phyloP scores from a whole-genome alignment of 2,797 vertebrate genomes.

The Rhyacichthys aspro region DNA sequence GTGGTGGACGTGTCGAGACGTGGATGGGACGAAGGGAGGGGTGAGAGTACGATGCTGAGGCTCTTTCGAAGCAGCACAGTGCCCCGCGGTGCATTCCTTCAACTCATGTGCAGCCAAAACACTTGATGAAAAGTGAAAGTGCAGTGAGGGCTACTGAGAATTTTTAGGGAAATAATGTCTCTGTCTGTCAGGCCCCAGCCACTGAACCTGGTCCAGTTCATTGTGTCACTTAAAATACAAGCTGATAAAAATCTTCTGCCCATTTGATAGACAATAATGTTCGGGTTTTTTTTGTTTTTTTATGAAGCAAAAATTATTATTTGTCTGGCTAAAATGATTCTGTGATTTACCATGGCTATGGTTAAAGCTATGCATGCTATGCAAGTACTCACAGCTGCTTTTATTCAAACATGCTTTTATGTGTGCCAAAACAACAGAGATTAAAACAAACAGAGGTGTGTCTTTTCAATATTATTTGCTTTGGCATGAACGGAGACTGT shows the following conservation, averaged over 20 bases:
- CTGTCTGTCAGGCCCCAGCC: slow-evolving; percentile 27
- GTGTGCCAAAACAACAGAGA: slow-evolving; percentile 19
- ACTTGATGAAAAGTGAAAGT: slow-evolving; percentile 72
- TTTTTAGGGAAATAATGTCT: slow-evolving; percentile 55
- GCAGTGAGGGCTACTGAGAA: slow-evolving; percentile 48
- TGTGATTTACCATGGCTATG: neutral
- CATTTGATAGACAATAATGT: neutral
- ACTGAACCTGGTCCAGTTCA: neutral
- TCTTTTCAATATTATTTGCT: slow-evolving; percentile 53
- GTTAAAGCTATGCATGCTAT: neutral
- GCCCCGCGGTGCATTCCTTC: slow-evolving; percentile 73
- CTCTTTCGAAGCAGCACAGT: slow-evolving; percentile 57
- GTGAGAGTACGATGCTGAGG: slow-evolving; percentile 10
- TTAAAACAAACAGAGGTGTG: slow-evolving; percentile 36
- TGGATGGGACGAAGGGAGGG: slow-evolving; percentile 24
- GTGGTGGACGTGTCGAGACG: slow-evolving; percentile 63
- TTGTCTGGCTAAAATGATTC: neutral
- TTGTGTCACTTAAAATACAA: neutral
- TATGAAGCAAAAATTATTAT: no score
- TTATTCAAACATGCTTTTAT: slow-evolving; percentile 24
- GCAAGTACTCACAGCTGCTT: slow-evolving; percentile 32
- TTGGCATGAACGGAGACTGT: slow-evolving; percentile 47
- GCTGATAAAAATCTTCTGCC: no score
- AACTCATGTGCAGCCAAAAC: slow-evolving; percentile 61
- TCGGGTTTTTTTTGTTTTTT: no score